Evolutionary conservation across 2,797 vertebrate species (phyloP).

Genomic region (Podarcis siculus): DNA sequence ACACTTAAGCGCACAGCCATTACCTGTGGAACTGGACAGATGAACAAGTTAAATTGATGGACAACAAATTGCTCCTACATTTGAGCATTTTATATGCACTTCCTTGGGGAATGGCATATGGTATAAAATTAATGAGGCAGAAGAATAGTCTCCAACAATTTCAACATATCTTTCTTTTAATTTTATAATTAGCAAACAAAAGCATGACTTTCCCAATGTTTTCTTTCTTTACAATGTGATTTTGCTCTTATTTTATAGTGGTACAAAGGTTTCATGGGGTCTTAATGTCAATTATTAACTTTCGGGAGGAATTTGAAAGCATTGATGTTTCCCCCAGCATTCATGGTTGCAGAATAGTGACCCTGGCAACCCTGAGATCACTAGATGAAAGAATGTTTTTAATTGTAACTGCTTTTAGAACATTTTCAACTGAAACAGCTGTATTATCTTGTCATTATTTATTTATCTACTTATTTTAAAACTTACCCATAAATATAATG

Average conservation of each 20-base stretch:
- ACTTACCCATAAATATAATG: too few species aligned
- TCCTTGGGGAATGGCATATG: background rate
- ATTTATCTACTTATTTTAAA: too few species aligned
- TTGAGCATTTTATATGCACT: background rate
- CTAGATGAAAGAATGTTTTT: too few species aligned
- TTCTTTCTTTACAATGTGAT: background rate
- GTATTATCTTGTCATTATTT: too few species aligned
- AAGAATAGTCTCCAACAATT: background rate
- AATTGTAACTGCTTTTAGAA: too few species aligned
- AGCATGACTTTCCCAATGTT: background rate
- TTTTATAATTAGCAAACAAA: background rate
- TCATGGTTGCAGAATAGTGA: too few species aligned
- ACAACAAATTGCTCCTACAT: background rate
- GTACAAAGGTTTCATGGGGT: background rate
- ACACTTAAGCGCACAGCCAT: conserved; percentile 5
- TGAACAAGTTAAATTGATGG: conserved; percentile 13
- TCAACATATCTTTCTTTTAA: background rate
- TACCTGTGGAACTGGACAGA: conserved; percentile 7
- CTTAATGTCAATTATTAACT: background rate
- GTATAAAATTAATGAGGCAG: background rate
- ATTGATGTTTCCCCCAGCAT: too few species aligned
- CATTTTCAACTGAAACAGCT: too few species aligned
- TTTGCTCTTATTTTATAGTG: background rate
- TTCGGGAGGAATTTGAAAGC: too few species aligned
- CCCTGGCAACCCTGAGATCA: too few species aligned